Evolutionary conservation across 2,888 invertebrate genomes (phyloP).

Genomic region (Thysanoteuthis rhombus): DNA sequence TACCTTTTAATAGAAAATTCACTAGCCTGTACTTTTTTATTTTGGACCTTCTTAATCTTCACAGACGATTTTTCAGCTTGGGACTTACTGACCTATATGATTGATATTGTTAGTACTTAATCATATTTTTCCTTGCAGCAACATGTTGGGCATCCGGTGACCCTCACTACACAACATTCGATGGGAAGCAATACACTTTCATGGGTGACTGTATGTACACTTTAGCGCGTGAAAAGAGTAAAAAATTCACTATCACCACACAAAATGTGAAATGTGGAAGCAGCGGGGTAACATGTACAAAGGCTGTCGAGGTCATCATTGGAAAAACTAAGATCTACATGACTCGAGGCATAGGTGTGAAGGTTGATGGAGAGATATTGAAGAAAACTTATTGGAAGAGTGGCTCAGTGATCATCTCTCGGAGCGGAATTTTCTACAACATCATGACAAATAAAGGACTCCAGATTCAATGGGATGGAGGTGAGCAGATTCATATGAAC

Average conservation of each 20-base stretch:
- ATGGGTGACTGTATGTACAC: slow-evolving; percentile 33
- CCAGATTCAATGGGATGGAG: slow-evolving; percentile 87
- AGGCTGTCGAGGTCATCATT: slow-evolving; percentile 62
- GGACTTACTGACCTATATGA: no score
- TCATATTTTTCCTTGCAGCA: slow-evolving; percentile 16
- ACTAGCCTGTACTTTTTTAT: no score
- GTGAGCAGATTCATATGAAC: not conserved
- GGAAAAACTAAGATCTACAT: not conserved
- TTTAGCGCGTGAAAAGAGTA: not conserved
- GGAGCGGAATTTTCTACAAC: slow-evolving; percentile 80
- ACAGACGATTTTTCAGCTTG: no score
- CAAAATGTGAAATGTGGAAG: slow-evolving; percentile 86
- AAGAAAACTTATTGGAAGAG: slow-evolving; percentile 24
- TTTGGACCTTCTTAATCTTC: no score
- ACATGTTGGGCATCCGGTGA: slow-evolving; percentile 34
- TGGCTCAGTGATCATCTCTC: slow-evolving; percentile 36
- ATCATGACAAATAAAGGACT: slow-evolving; percentile 79
- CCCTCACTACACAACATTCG: slow-evolving; percentile 35
- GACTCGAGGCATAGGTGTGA: not conserved
- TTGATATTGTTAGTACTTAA: not conserved
- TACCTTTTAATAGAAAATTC: no score
- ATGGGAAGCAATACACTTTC: slow-evolving; percentile 33
- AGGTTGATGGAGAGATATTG: not conserved
- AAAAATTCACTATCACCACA: slow-evolving; percentile 72
- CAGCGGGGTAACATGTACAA: slow-evolving; percentile 85